Evolutionary conservation across 2,113 vertebrate genomes (phyloP).

Genomic region (Panthera leo): DNA sequence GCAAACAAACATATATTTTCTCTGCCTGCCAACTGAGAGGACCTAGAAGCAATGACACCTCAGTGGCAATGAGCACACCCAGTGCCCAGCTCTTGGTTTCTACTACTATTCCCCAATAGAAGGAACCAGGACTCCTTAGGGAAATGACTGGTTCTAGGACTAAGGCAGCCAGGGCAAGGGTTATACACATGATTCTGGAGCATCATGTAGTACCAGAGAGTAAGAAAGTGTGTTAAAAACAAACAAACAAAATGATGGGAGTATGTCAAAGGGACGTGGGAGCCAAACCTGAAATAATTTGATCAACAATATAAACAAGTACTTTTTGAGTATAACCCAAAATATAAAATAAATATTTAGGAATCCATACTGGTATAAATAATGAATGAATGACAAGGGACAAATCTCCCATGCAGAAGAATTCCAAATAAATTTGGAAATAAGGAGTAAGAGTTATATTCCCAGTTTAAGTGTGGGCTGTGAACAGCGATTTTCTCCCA

Average conservation of each 20-base stretch:
- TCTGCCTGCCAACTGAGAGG: background rate
- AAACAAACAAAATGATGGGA: background rate
- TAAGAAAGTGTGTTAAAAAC: background rate
- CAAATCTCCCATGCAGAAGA: background rate
- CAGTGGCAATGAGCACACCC: background rate
- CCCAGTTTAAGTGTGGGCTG: background rate
- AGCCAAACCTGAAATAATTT: background rate
- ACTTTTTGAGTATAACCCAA: background rate
- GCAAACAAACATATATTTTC: fast-evolving
- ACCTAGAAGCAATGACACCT: background rate
- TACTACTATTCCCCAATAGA: background rate
- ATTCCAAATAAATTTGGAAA: background rate
- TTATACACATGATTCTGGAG: no score
- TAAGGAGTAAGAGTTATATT: background rate
- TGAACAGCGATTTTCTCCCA: background rate
- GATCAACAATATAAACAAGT: background rate
- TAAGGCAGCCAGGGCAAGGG: background rate
- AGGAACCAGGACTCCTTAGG: background rate
- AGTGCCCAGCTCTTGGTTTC: background rate
- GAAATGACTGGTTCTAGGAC: background rate
- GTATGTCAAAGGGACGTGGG: background rate
- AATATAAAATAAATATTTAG: background rate
- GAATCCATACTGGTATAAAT: background rate
- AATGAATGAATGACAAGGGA: background rate
- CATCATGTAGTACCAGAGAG: background rate